These are phyloP conservation scores for Sylvilagus bachmani DNA, from an alignment of 2,113 vertebrate genomes.

Conservation along the genomic window DNA sequence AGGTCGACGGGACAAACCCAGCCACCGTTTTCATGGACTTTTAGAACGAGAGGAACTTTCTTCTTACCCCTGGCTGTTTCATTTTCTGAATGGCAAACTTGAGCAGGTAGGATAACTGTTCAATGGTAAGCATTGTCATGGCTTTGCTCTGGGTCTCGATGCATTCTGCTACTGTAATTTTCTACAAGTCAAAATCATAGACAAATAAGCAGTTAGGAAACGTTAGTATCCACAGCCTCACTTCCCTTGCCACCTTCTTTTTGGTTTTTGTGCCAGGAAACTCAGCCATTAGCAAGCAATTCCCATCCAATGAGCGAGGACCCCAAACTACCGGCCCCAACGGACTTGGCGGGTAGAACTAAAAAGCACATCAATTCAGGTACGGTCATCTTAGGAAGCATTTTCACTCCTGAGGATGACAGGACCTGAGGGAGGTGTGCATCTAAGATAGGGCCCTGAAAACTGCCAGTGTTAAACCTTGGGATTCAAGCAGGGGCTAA, in stretches of 20 bases:
- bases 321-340: background rate
- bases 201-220: slow-evolving; percentile 80
- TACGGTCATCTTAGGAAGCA: background rate
- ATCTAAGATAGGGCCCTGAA: background rate
- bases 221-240: background rate
- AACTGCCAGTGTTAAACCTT: background rate
- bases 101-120: slow-evolving; percentile 98
- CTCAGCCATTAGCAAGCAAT: background rate
- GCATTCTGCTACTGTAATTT: slow-evolving; percentile 99
- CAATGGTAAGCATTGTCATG: slow-evolving; percentile 98
- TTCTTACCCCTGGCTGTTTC: slow-evolving; percentile 98
- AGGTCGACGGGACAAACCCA: background rate
- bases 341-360: background rate
- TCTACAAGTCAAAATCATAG: slow-evolving; percentile 91
- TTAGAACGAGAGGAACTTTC: background rate
- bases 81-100: slow-evolving; percentile 99
- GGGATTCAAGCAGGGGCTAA: background rate
- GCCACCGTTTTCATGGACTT: background rate
- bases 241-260: background rate
- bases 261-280: background rate
- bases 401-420: background rate
- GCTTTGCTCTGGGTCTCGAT: slow-evolving; percentile 99
- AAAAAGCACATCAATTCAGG: background rate
- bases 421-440: background rate
- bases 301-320: background rate